phyloP scores from a whole-genome alignment of 2,888 invertebrate species.

The Mantis religiosa region DNA sequence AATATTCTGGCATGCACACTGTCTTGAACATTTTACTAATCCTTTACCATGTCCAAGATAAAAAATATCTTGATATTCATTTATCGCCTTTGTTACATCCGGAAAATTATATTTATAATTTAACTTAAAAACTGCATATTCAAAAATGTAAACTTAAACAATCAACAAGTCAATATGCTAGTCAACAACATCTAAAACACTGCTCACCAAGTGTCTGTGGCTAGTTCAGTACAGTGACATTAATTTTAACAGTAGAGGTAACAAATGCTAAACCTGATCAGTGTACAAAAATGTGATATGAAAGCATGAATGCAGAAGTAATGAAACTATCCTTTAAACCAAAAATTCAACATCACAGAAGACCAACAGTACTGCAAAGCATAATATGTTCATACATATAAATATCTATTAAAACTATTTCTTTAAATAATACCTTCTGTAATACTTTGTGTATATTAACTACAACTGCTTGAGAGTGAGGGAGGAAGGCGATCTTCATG shows the following conservation, averaged over 20 bases:
- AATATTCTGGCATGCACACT: not conserved
- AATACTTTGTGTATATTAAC: not conserved
- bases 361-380: not conserved
- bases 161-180: not conserved
- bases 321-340: not conserved
- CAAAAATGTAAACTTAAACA: not conserved
- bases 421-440: constrained; percentile 12
- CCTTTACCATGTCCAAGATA: not conserved
- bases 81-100: not conserved
- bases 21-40: not conserved
- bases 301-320: not conserved
- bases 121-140: not conserved
- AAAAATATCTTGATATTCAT: not conserved
- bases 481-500: not conserved
- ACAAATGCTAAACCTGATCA: not conserved
- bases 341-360: not conserved
- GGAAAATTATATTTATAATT: not conserved
- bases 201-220: not conserved
- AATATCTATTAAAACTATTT: not conserved
- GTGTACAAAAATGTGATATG: not conserved
- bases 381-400: not conserved
- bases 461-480: not conserved
- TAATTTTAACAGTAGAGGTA: not conserved
- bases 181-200: not conserved
- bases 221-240: not conserved